Evolutionary conservation across 2,113 vertebrate species (phyloP).

Genomic region (Crotophaga sulcirostris): DNA sequence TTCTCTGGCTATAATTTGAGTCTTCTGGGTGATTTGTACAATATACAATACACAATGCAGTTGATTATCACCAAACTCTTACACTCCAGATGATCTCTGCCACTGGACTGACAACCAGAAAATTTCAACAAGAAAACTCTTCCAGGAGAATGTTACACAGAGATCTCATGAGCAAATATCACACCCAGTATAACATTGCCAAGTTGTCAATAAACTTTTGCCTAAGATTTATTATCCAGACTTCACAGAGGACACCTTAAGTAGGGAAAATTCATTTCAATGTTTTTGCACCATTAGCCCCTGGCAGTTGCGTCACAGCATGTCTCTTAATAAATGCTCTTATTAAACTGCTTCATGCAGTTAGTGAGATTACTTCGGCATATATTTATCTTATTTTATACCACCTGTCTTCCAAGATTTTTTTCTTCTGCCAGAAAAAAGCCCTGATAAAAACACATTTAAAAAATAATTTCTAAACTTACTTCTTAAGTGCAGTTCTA

Average conservation of each 20-base stretch:
- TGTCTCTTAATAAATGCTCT: too few relatives aligned
- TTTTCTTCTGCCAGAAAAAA: background rate
- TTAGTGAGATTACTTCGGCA: background rate
- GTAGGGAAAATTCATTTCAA: background rate
- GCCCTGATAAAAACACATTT: background rate
- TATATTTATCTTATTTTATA: background rate
- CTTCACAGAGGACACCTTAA: background rate
- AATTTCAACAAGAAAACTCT: background rate
- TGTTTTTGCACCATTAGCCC: too few relatives aligned
- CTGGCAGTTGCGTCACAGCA: too few relatives aligned
- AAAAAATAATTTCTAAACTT: background rate
- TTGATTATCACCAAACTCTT: background rate
- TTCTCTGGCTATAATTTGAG: background rate
- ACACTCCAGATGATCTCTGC: background rate
- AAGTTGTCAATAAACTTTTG: background rate
- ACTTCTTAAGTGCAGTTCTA: background rate
- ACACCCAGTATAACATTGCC: background rate
- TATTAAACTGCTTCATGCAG: background rate
- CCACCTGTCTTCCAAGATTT: background rate
- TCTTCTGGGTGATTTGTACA: background rate
- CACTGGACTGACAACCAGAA: background rate
- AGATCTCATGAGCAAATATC: background rate
- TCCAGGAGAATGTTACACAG: background rate
- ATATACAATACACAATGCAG: background rate
- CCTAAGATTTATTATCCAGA: background rate